Evolutionary conservation across 2,797 vertebrate genomes (phyloP), one percentile per base, ranked within the genome.

Genomic region (Epinephelus coioides): DNA sequence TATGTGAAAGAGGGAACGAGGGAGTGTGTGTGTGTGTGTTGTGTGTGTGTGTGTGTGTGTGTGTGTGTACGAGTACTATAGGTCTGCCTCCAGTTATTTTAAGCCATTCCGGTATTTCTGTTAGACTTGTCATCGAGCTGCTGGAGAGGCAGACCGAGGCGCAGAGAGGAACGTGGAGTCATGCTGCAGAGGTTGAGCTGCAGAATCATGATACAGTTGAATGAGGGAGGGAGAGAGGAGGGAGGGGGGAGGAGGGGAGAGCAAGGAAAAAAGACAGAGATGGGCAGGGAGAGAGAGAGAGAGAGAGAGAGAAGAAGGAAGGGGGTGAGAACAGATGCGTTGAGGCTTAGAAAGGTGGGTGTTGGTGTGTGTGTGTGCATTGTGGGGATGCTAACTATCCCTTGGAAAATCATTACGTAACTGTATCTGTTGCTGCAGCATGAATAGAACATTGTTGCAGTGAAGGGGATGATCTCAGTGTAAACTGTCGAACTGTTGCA

Each of bases 181-280:
- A 87, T 91, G 88, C 90, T 94, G 92, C 92, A 93, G 92, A 92
- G 89, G 87, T 49, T 86, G 82, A 89, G 83, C 86, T 92, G 91
- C 92, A 87, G 87, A 91, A 85, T 92, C 88, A 88, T 87, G 86
- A 90, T 90, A 85, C 75, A 84, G 82, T 85, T 89, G 85, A 92
- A 83, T 55, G 73, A 89, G 70, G 56, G 76, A 75, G 78, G 66
- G 67, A 9, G 46, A 11, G 43, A 11, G 34, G 18, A 2, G 66
- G n/a, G 2, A 3, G 63, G 43, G 68, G 4, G 55, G 11, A 0
- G 47, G n/a, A 27, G 23, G 44, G 25, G 11, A 8, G 23, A 49
- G 46, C 1, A 17, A 38, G 63, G 19, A 30, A 77, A 17, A 56
- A 8, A 27, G 38, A 17, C 43, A 34, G 19, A n/a, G 53, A 23